Evolutionary conservation across 2,888 invertebrate genomes (phyloP).

Genomic region (Chrysomela aeneicollis): DNA sequence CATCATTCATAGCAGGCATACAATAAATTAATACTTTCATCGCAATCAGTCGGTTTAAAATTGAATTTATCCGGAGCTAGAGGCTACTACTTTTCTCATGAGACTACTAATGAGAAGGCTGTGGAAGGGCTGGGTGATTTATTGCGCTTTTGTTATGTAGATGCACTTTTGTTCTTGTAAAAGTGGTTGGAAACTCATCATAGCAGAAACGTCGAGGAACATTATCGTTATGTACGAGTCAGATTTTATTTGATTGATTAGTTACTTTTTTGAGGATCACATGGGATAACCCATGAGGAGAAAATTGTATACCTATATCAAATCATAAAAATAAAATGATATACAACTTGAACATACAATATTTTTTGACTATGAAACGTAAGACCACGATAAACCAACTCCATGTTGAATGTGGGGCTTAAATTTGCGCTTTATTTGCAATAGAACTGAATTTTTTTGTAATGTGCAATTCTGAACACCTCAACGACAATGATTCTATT

Average conservation of each 20-base stretch:
- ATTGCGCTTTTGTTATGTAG: constrained; percentile 32
- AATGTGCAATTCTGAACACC: no score
- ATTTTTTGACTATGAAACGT: no score
- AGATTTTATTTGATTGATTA: not conserved
- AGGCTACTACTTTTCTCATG: constrained; percentile 42
- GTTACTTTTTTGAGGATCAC: not conserved
- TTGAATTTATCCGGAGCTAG: constrained; percentile 52
- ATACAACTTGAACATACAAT: no score
- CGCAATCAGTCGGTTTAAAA: constrained; percentile 57
- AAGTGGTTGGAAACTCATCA: not conserved
- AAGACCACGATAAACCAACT: no score
- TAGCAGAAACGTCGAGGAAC: not conserved
- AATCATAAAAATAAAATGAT: no score
- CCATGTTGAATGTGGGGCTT: no score
- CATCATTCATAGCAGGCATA: constrained; percentile 52
- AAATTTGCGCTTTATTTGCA: no score
- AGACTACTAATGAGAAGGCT: constrained; percentile 52
- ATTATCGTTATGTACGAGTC: not conserved
- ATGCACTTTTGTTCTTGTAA: constrained; percentile 12
- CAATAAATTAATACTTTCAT: constrained; percentile 60
- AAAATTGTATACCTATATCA: no score
- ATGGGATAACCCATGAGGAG: no score
- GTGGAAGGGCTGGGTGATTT: constrained; percentile 41
- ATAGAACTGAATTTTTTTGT: no score
- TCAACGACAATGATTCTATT: no score